These are phyloP conservation scores for Cyprinodon tularosa DNA, from an alignment of 2,113 vertebrate species.

Conservation along the genomic window DNA sequence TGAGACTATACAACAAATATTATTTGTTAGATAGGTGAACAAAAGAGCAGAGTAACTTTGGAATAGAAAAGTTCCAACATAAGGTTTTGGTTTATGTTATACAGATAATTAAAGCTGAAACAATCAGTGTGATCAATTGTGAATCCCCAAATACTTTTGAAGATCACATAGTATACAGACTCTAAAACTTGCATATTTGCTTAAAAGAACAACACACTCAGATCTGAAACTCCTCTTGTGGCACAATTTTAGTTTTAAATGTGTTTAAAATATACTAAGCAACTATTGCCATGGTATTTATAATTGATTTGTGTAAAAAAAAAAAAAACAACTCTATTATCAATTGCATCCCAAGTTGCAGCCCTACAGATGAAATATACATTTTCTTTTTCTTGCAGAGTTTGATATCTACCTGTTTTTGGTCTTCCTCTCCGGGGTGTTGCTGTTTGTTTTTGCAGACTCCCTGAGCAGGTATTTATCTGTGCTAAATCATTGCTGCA, in stretches of 20 bases:
- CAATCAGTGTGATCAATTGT: too few species aligned
- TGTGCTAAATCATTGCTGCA: not conserved
- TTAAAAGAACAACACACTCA: too few species aligned
- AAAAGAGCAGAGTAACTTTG: not conserved
- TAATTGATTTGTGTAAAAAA: too few species aligned
- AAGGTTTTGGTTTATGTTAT: not conserved
- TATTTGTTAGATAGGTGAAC: not conserved
- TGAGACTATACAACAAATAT: not conserved
- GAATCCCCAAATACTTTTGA: too few species aligned
- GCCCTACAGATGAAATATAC: not conserved
- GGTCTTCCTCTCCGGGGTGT: slow-evolving; percentile 86
- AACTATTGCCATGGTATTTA: too few species aligned
- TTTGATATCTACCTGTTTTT: slow-evolving; percentile 91
- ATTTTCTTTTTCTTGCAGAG: slow-evolving; percentile 74
- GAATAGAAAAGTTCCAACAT: not conserved
- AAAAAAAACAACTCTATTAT: too few species aligned
- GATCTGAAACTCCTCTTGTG: too few species aligned
- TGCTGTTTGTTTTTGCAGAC: slow-evolving; percentile 89
- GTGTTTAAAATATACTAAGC: too few species aligned
- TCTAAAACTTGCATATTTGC: too few species aligned
- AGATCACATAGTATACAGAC: too few species aligned
- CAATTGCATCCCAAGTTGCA: too few species aligned
- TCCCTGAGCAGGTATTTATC: slow-evolving; percentile 87
- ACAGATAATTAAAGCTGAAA: not conserved
- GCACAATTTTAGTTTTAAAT: too few species aligned